phyloP scores from a whole-genome alignment of 1,140 invertebrate genomes.

The Drosophila seguyi region DNA sequence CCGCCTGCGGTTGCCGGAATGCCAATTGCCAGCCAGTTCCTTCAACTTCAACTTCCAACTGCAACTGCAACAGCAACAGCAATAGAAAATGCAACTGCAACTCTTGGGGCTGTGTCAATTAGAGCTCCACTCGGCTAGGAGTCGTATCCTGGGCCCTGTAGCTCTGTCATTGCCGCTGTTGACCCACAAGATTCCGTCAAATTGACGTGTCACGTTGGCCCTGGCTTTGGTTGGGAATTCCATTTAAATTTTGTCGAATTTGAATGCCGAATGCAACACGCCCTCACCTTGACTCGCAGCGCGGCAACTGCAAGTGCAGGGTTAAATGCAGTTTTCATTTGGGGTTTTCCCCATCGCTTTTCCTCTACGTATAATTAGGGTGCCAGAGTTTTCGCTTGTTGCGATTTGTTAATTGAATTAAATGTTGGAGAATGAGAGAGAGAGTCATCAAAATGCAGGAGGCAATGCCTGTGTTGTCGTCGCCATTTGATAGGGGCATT shows the following conservation, averaged over 20 bases:
- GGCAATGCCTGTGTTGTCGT: slow-evolving; percentile 16
- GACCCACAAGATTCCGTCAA: slow-evolving; percentile 62
- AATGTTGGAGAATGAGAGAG: slow-evolving; percentile 43
- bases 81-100: slow-evolving; percentile 24
- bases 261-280: slow-evolving; percentile 35
- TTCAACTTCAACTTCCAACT: slow-evolving; percentile 38
- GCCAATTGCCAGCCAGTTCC: slow-evolving; percentile 60
- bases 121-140: slow-evolving; percentile 40
- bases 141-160: slow-evolving; percentile 38
- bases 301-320: slow-evolving; percentile 58
- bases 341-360: slow-evolving; percentile 7
- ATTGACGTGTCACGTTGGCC: slow-evolving; percentile 79
- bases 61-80: slow-evolving; percentile 22
- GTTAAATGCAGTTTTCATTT: slow-evolving; percentile 22
- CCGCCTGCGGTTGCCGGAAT: slow-evolving; percentile 56
- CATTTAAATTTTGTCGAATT: slow-evolving; percentile 54
- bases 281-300: slow-evolving; percentile 66
- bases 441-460: slow-evolving; percentile 79
- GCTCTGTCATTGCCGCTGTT: slow-evolving; percentile 64
- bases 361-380: slow-evolving; percentile 60
- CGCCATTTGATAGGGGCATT: slow-evolving; percentile 20
- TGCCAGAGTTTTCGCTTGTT: slow-evolving; percentile 43
- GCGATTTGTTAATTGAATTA: slow-evolving; percentile 83
- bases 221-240: not conserved
- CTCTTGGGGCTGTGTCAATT: slow-evolving; percentile 68